These are phyloP conservation scores for Lethrus apterus DNA, from an alignment of 1,140 invertebrate species.

Conservation along the genomic window DNA sequence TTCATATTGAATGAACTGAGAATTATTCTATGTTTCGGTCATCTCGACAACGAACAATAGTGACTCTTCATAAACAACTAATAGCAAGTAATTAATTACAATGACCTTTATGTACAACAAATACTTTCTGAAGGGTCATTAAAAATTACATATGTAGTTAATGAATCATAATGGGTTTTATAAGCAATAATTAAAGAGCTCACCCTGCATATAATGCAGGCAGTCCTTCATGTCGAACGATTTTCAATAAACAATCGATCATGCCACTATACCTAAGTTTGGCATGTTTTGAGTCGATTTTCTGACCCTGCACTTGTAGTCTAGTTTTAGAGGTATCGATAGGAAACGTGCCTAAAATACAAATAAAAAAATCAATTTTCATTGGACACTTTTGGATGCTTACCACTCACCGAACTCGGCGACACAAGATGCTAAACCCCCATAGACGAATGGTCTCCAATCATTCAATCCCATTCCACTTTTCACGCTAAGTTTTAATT, in stretches of 20 bases:
- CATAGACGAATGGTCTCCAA: slow-evolving; percentile 90
- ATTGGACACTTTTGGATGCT: slow-evolving; percentile 8
- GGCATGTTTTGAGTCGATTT: slow-evolving; percentile 66
- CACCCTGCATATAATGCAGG: slow-evolving; percentile 78
- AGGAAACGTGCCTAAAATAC: slow-evolving; percentile 83
- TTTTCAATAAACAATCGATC: slow-evolving; percentile 80
- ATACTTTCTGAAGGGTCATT: too few species aligned
- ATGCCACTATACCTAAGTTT: slow-evolving; percentile 82
- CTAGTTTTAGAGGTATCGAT: slow-evolving; percentile 94
- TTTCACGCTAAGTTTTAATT: slow-evolving; percentile 11
- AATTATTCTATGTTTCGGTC: too few species aligned
- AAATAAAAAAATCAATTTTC: slow-evolving; percentile 13
- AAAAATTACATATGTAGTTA: too few species aligned
- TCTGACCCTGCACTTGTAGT: slow-evolving; percentile 91
- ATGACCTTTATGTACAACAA: too few species aligned
- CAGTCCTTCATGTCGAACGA: slow-evolving; percentile 74
- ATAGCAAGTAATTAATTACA: too few species aligned
- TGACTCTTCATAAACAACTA: too few species aligned
- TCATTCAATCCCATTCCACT: slow-evolving; percentile 54
- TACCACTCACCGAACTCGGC: slow-evolving; percentile 80
- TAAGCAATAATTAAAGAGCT: too few species aligned
- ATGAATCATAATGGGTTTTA: too few species aligned
- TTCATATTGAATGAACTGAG: too few species aligned
- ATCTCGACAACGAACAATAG: too few species aligned
- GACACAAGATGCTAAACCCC: slow-evolving; percentile 83